Conservation (phyloP, 2,797 vertebrate species). For the Stomatorhinus walkeri region DNA sequence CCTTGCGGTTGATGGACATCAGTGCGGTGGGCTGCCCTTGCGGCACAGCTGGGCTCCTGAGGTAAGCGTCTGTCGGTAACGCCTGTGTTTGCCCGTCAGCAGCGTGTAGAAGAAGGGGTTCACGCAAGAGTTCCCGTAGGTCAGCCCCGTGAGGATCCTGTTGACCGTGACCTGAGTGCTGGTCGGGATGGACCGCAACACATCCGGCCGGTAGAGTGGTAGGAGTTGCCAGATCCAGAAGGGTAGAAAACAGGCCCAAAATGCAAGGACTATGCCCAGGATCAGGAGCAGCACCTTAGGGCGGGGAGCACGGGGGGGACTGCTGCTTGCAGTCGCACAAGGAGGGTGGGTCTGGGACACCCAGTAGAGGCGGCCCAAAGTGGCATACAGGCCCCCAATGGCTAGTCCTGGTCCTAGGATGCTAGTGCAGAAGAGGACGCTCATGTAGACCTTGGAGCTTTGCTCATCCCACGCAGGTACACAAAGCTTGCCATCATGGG, state of each 20-base stretch:
- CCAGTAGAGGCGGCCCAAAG: slow-evolving; percentile 73
- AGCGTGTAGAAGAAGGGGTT: slow-evolving; percentile 82
- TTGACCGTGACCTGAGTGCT: slow-evolving; percentile 74
- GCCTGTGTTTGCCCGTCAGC: slow-evolving; percentile 63
- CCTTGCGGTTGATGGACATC: slow-evolving; percentile 6
- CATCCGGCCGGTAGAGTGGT: slow-evolving; percentile 67
- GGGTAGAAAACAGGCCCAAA: slow-evolving; percentile 80
- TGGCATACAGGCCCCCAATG: slow-evolving; percentile 70
- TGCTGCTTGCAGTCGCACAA: slow-evolving; percentile 57
- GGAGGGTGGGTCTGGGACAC: slow-evolving; percentile 65
- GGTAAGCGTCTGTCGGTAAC: slow-evolving; percentile 46
- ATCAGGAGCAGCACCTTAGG: slow-evolving; percentile 75
- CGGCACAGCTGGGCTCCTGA: slow-evolving; percentile 58
- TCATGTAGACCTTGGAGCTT: slow-evolving; percentile 71
- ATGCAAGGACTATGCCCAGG: slow-evolving; percentile 70
- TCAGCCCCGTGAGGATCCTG: slow-evolving; percentile 72
- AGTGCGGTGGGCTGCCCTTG: slow-evolving; percentile 57
- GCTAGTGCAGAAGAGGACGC: slow-evolving; percentile 74
- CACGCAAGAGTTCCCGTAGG: slow-evolving; percentile 78
- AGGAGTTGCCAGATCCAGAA: slow-evolving; percentile 83
- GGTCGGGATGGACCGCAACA: slow-evolving; percentile 58
- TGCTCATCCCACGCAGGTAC: slow-evolving; percentile 75
- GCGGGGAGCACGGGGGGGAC: slow-evolving; percentile 62
- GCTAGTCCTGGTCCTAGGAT: slow-evolving; percentile 73
- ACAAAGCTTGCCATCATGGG: slow-evolving; percentile 66